Evolutionary conservation across 2,888 invertebrate species (phyloP).

Genomic region (Galeruca laticollis): DNA sequence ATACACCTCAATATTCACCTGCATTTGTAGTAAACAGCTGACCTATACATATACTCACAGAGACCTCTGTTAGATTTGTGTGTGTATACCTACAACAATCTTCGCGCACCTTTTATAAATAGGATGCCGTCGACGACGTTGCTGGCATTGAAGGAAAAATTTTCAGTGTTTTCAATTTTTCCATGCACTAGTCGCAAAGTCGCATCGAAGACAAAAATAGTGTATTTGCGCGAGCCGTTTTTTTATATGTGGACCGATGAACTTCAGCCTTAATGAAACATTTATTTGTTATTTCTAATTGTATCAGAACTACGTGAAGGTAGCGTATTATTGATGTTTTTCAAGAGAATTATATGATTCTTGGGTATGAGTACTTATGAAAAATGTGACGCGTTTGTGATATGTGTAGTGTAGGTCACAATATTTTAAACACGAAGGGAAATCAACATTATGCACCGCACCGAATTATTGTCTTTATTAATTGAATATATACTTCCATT

Average conservation of each 20-base stretch:
- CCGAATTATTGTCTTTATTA: too few relatives aligned
- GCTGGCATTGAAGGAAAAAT: conserved; percentile 49
- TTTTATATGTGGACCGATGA: conserved; percentile 16
- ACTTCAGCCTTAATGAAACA: conserved; percentile 18
- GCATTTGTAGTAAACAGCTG: conserved; percentile 32
- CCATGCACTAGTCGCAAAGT: conserved; percentile 33
- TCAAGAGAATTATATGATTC: background rate
- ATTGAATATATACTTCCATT: too few relatives aligned
- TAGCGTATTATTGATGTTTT: conserved; percentile 26
- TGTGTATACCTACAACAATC: conserved; percentile 45
- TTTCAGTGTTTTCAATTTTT: conserved; percentile 48
- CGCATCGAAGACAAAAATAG: conserved; percentile 39
- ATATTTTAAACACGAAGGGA: background rate
- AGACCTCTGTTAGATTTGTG: conserved; percentile 14
- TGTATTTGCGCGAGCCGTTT: conserved; percentile 29
- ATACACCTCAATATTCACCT: conserved; percentile 35
- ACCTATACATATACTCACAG: conserved; percentile 16
- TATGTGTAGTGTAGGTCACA: background rate
- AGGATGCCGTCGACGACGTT: conserved; percentile 51
- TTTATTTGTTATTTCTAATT: conserved; percentile 5
- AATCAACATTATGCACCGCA: background rate
- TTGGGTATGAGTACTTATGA: conserved; percentile 23
- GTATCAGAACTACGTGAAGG: conserved; percentile 38
- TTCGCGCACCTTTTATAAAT: conserved; percentile 56
- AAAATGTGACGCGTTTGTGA: conserved; percentile 1